These are phyloP conservation scores for Scaptodrosophila latifasciaeformis DNA, from an alignment of 2,888 invertebrate genomes.

Conservation along the genomic window DNA sequence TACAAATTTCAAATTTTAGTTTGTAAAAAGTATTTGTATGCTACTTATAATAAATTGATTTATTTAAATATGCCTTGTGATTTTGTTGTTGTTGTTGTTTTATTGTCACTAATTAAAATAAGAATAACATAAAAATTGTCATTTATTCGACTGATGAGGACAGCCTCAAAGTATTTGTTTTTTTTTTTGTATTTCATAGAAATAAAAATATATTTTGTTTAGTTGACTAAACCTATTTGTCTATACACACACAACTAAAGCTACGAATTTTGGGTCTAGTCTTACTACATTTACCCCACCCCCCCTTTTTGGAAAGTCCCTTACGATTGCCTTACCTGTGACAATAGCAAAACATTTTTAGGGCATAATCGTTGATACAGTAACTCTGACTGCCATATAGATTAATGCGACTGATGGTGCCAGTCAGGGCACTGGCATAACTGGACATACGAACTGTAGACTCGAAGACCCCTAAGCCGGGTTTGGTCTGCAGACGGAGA, in stretches of 20 bases:
- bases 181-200: conserved; percentile 51
- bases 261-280: conserved; percentile 38
- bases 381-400: conserved; percentile 87
- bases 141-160: no score
- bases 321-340: conserved; percentile 61
- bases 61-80: neutral
- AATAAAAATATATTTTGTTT: conserved; percentile 31
- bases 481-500: conserved; percentile 76
- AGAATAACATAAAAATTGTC: conserved; percentile 36
- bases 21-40: conserved; percentile 78
- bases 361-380: conserved; percentile 83
- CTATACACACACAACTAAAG: conserved; percentile 37
- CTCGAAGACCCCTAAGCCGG: conserved; percentile 81
- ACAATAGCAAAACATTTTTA: conserved; percentile 88
- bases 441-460: conserved; percentile 80
- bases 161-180: no score
- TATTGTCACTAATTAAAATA: conserved; percentile 70
- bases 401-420: conserved; percentile 86
- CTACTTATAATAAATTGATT: no score
- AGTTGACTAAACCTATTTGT: conserved; percentile 19
- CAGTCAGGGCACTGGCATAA: conserved; percentile 74
- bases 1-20: conserved; percentile 16
- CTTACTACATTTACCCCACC: conserved; percentile 15
- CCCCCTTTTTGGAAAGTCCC: neutral
- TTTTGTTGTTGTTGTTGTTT: conserved; percentile 1